Conservation (phyloP, 1,140 invertebrate species). For the Nylanderia fulva region DNA sequence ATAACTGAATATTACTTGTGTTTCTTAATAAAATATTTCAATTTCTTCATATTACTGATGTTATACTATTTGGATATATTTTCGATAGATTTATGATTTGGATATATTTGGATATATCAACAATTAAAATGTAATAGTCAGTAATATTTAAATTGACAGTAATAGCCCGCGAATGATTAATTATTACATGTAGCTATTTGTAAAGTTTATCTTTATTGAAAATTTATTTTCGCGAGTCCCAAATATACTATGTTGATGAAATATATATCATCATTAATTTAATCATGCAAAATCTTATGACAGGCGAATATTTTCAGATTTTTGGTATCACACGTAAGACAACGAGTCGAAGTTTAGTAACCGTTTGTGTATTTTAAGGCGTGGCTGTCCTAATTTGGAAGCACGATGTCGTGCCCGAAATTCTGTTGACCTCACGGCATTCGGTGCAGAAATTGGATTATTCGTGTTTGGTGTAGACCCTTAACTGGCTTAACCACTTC, state of each 20-base stretch:
- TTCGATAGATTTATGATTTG: too few relatives aligned
- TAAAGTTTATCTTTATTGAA: background rate
- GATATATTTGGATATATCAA: too few relatives aligned
- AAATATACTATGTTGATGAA: constrained; percentile 1
- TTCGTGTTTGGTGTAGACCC: constrained; percentile 71
- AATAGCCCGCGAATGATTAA: background rate
- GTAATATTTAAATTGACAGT: too few relatives aligned
- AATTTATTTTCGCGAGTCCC: background rate
- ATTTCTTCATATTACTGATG: background rate
- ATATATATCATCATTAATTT: background rate
- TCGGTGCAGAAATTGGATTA: constrained; percentile 71
- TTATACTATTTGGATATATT: background rate
- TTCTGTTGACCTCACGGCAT: constrained; percentile 70
- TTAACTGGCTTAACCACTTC: constrained; percentile 70
- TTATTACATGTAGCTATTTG: background rate
- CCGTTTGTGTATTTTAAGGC: constrained; percentile 69
- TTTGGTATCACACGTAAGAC: background rate
- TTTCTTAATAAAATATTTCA: background rate
- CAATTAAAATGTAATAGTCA: too few relatives aligned
- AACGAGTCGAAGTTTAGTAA: constrained; percentile 2
- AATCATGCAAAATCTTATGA: background rate
- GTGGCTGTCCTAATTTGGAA: constrained; percentile 66
- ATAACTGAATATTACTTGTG: constrained; percentile 33
- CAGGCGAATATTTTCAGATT: background rate
- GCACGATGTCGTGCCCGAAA: constrained; percentile 70